These are phyloP conservation scores for Halcyon chelicuti DNA, from an alignment of 2,797 vertebrate species.

Conservation along the genomic window DNA sequence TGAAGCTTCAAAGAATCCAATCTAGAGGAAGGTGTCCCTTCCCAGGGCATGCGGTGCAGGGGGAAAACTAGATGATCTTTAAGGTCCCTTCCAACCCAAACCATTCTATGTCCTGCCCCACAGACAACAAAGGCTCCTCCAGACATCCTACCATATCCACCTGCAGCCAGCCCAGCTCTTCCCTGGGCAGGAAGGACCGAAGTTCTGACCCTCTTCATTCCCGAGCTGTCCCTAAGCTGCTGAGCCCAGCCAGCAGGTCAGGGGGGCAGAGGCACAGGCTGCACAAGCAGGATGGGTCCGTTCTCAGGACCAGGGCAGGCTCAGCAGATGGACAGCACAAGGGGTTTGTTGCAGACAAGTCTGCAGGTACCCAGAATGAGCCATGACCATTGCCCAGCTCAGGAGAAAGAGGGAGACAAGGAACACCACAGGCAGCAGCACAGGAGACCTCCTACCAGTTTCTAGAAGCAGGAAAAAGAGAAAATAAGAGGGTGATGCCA, in stretches of 20 bases:
- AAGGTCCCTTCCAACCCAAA: not conserved
- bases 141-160: not conserved
- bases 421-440: not conserved
- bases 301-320: fast-evolving
- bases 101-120: not conserved
- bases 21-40: not conserved
- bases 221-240: not conserved
- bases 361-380: not conserved
- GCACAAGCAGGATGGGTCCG: not conserved
- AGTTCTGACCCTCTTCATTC: not conserved
- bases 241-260: not conserved
- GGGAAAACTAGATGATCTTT: not conserved
- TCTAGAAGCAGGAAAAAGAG: not conserved
- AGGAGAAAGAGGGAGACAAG: not conserved
- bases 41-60: too few relatives aligned
- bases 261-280: not conserved
- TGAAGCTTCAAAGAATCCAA: not conserved
- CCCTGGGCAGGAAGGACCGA: not conserved
- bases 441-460: not conserved
- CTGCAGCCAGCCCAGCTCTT: not conserved
- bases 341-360: not conserved
- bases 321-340: fast-evolving
- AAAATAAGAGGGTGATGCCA: not conserved
- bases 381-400: not conserved
- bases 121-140: not conserved